A percentile compares a stretch with the other conserved stretches of the same genome.
Conservation (phyloP, 2,888 invertebrate genomes). For the Oithona nana region DNA sequence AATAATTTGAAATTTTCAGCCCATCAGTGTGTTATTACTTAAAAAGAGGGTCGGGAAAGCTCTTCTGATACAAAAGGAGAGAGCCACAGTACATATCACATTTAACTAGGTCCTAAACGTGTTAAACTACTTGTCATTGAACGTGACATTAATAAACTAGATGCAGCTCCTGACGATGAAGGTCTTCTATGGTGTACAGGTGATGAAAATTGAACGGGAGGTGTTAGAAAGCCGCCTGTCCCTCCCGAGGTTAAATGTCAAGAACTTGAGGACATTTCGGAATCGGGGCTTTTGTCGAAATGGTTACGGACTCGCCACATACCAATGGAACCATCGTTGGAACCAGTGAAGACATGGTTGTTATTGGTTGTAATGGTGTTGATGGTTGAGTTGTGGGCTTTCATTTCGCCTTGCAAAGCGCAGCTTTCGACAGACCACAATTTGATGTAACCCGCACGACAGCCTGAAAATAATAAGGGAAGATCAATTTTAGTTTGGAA, state of each 20-base stretch:
- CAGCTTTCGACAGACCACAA: slow-evolving; percentile 53
- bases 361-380: slow-evolving; percentile 46
- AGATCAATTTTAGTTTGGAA: slow-evolving; percentile 28
- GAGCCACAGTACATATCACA: no score
- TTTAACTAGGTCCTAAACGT: no score
- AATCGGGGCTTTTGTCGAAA: slow-evolving; percentile 16
- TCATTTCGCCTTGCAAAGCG: slow-evolving; percentile 41
- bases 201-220: not conserved
- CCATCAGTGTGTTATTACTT: no score
- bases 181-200: not conserved
- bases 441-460: slow-evolving; percentile 53
- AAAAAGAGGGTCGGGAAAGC: no score
- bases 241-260: not conserved
- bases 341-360: slow-evolving; percentile 51
- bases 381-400: slow-evolving; percentile 45
- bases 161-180: no score
- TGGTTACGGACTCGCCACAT: slow-evolving; percentile 12
- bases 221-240: not conserved
- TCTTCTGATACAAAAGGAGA: no score
- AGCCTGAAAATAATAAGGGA: slow-evolving; percentile 32
- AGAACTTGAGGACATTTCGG: slow-evolving; percentile 10
- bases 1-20: no score
- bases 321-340: slow-evolving; percentile 29
- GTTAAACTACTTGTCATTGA: no score
- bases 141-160: no score